These are phyloP conservation scores for Zonitis immaculata DNA, from an alignment of 2,888 invertebrate genomes.

Conservation along the genomic window DNA sequence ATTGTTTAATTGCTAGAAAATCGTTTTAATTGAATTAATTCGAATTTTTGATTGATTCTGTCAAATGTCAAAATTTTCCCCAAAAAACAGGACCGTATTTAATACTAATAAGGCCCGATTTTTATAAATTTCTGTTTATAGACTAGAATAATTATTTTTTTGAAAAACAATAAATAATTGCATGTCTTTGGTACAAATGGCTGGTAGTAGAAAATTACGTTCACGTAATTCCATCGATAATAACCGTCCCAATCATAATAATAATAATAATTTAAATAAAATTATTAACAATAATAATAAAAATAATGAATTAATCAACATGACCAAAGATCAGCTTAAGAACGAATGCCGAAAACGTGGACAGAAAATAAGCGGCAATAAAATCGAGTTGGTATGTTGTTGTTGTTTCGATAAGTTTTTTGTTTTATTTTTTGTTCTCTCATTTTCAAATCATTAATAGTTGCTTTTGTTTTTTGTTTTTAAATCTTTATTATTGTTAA, in stretches of 20 bases:
- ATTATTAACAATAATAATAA: conserved; percentile 45
- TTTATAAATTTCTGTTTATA: not conserved
- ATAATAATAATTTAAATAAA: conserved; percentile 17
- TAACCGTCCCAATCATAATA: conserved; percentile 4
- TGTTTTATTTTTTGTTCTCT: conserved; percentile 1
- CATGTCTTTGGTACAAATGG: conserved; percentile 11
- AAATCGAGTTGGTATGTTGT: conserved; percentile 62
- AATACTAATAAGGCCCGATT: not conserved
- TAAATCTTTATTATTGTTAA: too few species aligned
- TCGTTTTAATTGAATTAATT: not conserved
- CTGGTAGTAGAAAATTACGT: conserved; percentile 13
- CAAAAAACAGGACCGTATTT: not conserved
- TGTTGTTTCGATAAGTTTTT: not conserved
- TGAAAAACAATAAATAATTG: not conserved
- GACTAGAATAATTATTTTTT: not conserved
- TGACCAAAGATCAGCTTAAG: conserved; percentile 67
- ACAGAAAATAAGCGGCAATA: conserved; percentile 65
- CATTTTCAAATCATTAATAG: not conserved
- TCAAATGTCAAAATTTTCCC: not conserved
- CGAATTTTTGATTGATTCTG: not conserved
- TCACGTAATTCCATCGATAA: conserved; percentile 7
- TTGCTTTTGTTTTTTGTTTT: too few species aligned
- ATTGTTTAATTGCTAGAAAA: too few species aligned
- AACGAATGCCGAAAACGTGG: conserved; percentile 64
- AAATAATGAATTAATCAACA: conserved; percentile 46